phyloP scores from a whole-genome alignment of 2,797 vertebrate genomes.

The Trachurus trachurus region DNA sequence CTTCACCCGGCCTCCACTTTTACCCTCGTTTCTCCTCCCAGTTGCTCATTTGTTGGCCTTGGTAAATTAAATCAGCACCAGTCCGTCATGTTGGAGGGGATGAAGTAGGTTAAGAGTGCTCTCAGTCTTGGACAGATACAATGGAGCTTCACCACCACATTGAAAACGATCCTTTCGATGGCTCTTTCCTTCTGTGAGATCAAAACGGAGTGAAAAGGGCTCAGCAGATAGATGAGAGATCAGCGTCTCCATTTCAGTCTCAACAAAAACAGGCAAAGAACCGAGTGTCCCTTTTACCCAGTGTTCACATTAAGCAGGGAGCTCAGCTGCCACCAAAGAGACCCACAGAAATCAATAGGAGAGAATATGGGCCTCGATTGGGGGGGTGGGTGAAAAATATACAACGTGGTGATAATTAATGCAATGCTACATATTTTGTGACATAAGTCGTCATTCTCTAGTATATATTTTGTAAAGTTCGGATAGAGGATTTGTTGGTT shows the following conservation, averaged over 20 bases:
- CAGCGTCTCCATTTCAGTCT: conserved; percentile 33
- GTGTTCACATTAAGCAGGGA: conserved; percentile 23
- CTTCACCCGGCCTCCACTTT: conserved; percentile 8
- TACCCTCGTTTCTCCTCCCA: conserved; percentile 17
- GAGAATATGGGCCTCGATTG: background rate
- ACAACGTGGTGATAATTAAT: background rate
- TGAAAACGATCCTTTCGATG: conserved; percentile 21
- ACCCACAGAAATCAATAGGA: background rate
- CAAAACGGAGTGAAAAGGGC: conserved; percentile 44
- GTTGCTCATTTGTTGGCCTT: conserved; percentile 12
- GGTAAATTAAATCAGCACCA: conserved; percentile 41
- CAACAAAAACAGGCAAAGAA: conserved; percentile 29
- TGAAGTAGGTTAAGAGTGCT: conserved; percentile 30
- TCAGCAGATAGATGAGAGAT: conserved; percentile 38
- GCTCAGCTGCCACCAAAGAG: conserved; percentile 17
- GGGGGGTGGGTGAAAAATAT: no score
- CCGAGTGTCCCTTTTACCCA: conserved; percentile 18
- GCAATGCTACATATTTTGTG: background rate
- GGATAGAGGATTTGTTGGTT: background rate
- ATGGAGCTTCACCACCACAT: conserved; percentile 28
- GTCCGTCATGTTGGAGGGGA: conserved; percentile 24
- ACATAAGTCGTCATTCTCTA: background rate
- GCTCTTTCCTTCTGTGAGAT: conserved; percentile 35
- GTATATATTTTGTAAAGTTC: background rate
- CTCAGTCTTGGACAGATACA: conserved; percentile 28